A percentile compares a stretch with the other conserved stretches of the same genome.
phyloP scores from a whole-genome alignment of 2,888 invertebrate genomes.

The Parnassius mnemosyne region DNA sequence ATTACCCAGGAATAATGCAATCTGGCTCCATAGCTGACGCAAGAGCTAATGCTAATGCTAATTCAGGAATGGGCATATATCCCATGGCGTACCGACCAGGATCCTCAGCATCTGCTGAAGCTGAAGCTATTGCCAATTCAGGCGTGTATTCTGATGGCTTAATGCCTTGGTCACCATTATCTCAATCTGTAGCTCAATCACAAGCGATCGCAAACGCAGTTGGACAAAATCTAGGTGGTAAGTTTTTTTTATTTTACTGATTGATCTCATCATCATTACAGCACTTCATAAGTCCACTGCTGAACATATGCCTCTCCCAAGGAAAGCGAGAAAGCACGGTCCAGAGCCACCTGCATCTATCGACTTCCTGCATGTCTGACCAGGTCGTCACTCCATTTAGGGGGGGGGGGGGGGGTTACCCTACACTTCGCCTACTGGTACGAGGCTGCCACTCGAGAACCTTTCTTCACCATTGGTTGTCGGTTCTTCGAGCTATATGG shows the following conservation, averaged over 20 bases:
- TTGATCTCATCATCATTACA: background rate
- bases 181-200: conserved; percentile 25
- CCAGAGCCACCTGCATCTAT: too few relatives aligned
- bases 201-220: conserved; percentile 24
- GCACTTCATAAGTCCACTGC: too few relatives aligned
- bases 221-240: conserved; percentile 22
- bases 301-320: too few relatives aligned
- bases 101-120: conserved; percentile 13
- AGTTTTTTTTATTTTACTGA: conserved; percentile 2
- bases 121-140: conserved; percentile 18
- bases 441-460: too few relatives aligned
- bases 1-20: conserved; percentile 10
- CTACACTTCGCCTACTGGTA: too few relatives aligned
- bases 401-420: too few relatives aligned
- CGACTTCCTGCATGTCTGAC: too few relatives aligned
- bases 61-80: conserved; percentile 5
- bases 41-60: conserved; percentile 10
- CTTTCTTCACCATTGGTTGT: too few relatives aligned
- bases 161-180: background rate
- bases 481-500: too few relatives aligned
- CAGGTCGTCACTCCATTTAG: too few relatives aligned
- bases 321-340: too few relatives aligned
- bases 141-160: background rate
- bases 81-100: conserved; percentile 8
- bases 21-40: conserved; percentile 13